Evolutionary conservation across 2,113 vertebrate species (phyloP).

Genomic region (Oreocharis arfaki): DNA sequence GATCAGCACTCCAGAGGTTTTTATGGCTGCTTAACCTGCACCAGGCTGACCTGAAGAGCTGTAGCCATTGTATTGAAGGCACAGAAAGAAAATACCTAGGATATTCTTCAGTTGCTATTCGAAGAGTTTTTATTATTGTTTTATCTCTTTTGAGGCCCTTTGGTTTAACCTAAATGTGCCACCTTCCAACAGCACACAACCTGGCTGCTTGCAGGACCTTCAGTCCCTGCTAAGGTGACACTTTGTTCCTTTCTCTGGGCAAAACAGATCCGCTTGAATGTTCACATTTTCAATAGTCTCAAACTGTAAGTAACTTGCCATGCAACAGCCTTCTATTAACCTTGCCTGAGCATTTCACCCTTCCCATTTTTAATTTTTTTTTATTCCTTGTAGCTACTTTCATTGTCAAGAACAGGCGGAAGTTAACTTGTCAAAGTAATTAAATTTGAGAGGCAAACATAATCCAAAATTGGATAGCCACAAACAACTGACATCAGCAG

Average conservation of each 20-base stretch:
- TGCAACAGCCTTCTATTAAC: neutral
- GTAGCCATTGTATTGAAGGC: neutral
- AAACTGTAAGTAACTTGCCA: neutral
- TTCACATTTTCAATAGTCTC: neutral
- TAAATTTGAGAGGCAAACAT: slow-evolving; percentile 21
- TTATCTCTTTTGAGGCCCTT: neutral
- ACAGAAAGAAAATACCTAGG: neutral
- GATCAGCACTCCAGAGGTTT: neutral
- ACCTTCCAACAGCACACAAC: slow-evolving; percentile 17
- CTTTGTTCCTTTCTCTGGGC: neutral
- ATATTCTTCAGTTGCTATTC: neutral
- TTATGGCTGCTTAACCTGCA: neutral
- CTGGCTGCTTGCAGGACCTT: slow-evolving; percentile 10
- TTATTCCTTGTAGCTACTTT: neutral
- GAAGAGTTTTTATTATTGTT: neutral
- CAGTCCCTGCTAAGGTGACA: neutral
- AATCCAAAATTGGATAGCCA: neutral
- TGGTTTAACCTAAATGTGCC: neutral
- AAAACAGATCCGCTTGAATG: neutral
- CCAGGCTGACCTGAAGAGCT: neutral
- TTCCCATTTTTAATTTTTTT: neutral
- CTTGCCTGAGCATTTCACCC: neutral
- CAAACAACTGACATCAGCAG: neutral
- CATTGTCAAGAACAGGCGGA: neutral
- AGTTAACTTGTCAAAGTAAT: slow-evolving; percentile 53